Evolutionary conservation across 2,888 invertebrate species (phyloP), one percentile per base, ranked within the genome.

Genomic region (Pristionchus arcanus): DNA sequence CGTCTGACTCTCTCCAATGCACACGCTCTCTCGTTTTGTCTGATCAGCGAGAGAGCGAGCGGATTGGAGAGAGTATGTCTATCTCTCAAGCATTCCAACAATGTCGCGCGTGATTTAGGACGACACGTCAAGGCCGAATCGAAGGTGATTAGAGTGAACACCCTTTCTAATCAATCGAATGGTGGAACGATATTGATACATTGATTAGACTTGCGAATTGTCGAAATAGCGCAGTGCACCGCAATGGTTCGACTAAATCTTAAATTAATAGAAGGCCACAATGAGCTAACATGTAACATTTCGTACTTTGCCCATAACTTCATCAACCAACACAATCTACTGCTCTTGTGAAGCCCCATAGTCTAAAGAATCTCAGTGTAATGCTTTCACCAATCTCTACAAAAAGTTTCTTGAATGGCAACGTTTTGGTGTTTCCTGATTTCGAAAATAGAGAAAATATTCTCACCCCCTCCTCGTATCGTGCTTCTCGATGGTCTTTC

Each of bases 401-500:
- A n/a, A n/a, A n/a, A n/a, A n/a, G n/a, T n/a, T n/a, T n/a, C n/a
- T n/a, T n/a, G n/a, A n/a, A n/a, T n/a, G n/a, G n/a, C n/a, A n/a
- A n/a, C n/a, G n/a, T n/a, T n/a, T n/a, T n/a, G n/a, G n/a, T n/a
- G 11, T 63, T 63, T 25, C 25, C 1, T 2, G 63, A 74, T 21
- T 74, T 21, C 5, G 34, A 13, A 4, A 71, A 34, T 31, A 71
- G 3, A 37, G 13, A 49, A 59, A 59, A 49, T 15, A 3, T 1
- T 15, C 84, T 85, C 84, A 85, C 84, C 84, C 59, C 84, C 84
- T 34, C 59, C 59, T 31, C 84, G 55, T 37, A 59, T 85, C n/a
- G 59, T 85, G 59, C 84, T 85, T 85, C 84, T 55, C 59, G 84
- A 85, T 85, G 84, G 59, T 85, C 84, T 85, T 85, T 85, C 84